Conservation (phyloP, 2,797 vertebrate genomes). For the Diplodus puntazzo region DNA sequence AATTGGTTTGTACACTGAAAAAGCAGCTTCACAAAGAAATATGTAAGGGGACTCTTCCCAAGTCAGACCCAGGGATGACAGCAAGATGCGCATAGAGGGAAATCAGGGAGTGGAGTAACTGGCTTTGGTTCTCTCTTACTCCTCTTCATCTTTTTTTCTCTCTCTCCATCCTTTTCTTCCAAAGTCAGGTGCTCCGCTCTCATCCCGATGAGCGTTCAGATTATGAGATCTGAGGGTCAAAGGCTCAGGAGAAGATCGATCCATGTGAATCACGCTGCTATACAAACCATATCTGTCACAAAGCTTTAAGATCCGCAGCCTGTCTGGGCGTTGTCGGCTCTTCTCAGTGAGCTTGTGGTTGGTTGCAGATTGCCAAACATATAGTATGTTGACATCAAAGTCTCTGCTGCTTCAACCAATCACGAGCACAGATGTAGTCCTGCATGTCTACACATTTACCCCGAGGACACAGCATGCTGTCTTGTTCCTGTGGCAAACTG, state of each 20-base stretch:
- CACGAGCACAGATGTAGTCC: conserved; percentile 34
- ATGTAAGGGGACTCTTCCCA: conserved; percentile 1
- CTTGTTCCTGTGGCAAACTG: conserved; percentile 25
- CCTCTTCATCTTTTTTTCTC: not conserved
- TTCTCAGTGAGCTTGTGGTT: conserved; percentile 36
- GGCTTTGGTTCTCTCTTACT: conserved; percentile 65
- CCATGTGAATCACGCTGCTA: conserved; percentile 5
- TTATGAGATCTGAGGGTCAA: conserved; percentile 85
- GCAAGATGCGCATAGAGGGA: conserved; percentile 82
- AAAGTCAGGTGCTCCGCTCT: conserved; percentile 61
- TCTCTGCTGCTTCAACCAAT: conserved; percentile 46
- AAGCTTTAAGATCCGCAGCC: not conserved
- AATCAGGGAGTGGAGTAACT: conserved; percentile 44
- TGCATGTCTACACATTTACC: conserved; percentile 63
- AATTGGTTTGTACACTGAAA: conserved; percentile 13
- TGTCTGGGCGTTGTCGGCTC: conserved; percentile 27
- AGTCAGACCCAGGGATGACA: conserved; percentile 78
- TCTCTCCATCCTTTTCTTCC: conserved; percentile 29
- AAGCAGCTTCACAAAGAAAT: conserved; percentile 32
- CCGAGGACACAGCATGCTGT: conserved; percentile 65
- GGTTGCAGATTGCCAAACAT: conserved; percentile 30
- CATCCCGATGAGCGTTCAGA: conserved; percentile 79
- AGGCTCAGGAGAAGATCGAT: conserved; percentile 10
- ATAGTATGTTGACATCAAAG: conserved; percentile 1
- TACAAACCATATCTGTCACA: not conserved